These are phyloP conservation scores for Tyria jacobaeae DNA, from an alignment of 2,888 invertebrate genomes.

Conservation along the genomic window DNA sequence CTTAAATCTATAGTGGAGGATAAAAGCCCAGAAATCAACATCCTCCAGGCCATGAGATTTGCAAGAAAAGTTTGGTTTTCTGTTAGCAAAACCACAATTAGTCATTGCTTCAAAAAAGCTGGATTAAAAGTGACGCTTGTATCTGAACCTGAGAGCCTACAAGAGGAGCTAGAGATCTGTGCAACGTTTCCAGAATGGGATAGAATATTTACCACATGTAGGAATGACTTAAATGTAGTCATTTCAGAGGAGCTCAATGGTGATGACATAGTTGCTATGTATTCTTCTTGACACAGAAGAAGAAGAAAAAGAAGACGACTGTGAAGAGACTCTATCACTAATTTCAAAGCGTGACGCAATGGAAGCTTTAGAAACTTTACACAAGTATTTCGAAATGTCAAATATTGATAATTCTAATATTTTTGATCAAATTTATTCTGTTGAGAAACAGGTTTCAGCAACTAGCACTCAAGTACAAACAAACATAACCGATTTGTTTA, in stretches of 20 bases:
- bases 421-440: conserved; percentile 22
- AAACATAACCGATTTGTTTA: conserved; percentile 25
- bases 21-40: no score
- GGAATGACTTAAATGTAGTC: background rate
- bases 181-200: conserved; percentile 6
- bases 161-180: conserved; percentile 10
- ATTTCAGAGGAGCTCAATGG: background rate
- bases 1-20: no score
- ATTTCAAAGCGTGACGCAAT: background rate
- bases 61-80: conserved; percentile 20
- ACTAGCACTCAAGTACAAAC: conserved; percentile 24
- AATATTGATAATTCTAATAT: background rate
- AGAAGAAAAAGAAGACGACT: background rate
- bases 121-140: conserved; percentile 15
- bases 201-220: background rate
- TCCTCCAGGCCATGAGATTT: no score
- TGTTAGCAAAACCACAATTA: no score
- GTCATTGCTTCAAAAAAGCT: conserved; percentile 13
- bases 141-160: conserved; percentile 3
- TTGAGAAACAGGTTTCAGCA: conserved; percentile 21
- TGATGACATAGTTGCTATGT: background rate
- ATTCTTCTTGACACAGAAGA: background rate
- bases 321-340: background rate
- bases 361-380: background rate
- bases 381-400: background rate